Percentiles rank a stretch among this genome's conserved stretches.
phyloP scores from a whole-genome alignment of 2,797 vertebrate genomes.

The Falco cherrug region DNA sequence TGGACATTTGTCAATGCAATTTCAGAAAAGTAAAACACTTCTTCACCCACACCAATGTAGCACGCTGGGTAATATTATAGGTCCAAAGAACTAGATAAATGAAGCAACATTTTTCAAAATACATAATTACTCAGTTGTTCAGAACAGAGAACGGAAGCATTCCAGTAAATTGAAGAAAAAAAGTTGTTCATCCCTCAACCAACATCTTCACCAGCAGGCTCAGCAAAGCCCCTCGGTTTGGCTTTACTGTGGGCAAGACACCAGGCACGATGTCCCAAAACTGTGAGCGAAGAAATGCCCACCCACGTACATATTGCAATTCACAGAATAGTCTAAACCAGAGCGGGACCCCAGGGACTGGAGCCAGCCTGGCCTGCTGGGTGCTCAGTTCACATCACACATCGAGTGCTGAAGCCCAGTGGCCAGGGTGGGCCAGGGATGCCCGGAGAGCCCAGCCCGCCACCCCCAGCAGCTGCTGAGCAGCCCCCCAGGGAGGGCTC shows the following conservation, averaged over 20 bases:
- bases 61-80: fast-evolving
- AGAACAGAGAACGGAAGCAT: neutral
- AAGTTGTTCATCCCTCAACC: neutral
- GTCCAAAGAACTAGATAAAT: neutral
- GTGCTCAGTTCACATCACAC: neutral
- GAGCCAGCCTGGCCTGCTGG: neutral
- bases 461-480: neutral
- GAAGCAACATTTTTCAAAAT: neutral
- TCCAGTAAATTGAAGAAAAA: neutral
- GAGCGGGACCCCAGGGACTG: neutral
- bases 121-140: neutral
- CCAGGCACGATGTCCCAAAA: neutral
- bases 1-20: neutral
- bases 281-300: neutral
- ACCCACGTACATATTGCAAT: fast-evolving
- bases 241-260: neutral
- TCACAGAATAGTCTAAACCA: neutral
- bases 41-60: neutral
- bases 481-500: neutral
- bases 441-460: neutral
- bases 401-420: fast-evolving
- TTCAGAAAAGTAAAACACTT: neutral
- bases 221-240: neutral
- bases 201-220: neutral
- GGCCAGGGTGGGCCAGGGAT: neutral